phyloP scores from a whole-genome alignment of 1,140 invertebrate genomes.

The Idris sp. region DNA sequence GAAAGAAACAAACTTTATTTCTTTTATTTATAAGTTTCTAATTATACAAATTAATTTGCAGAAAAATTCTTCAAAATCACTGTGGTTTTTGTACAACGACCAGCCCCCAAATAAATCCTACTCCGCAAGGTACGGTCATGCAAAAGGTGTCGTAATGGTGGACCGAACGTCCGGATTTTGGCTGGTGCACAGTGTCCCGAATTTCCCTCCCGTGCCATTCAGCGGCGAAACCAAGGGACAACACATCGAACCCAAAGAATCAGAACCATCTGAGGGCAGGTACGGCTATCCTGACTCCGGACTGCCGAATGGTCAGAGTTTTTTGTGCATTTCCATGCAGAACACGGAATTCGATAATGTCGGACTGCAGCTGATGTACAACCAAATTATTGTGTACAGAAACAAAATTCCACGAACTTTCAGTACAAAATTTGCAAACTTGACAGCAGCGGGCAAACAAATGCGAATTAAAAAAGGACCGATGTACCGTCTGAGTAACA shows the following conservation, averaged over 20 bases:
- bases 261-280: conserved; percentile 66
- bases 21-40: neutral
- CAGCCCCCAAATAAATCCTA: conserved; percentile 83
- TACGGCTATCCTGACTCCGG: conserved; percentile 89
- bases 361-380: conserved; percentile 86
- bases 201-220: conserved; percentile 83
- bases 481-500: conserved; percentile 80
- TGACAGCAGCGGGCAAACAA: conserved; percentile 82
- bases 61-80: conserved; percentile 64
- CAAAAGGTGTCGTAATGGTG: conserved; percentile 90
- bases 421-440: conserved; percentile 78
- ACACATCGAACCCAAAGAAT: conserved; percentile 7
- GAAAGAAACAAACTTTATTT: no score
- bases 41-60: conserved; percentile 29
- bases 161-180: conserved; percentile 87
- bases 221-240: conserved; percentile 56
- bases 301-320: conserved; percentile 88
- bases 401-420: conserved; percentile 80
- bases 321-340: conserved; percentile 89
- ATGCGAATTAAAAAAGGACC: conserved; percentile 81
- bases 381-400: conserved; percentile 85
- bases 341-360: conserved; percentile 83
- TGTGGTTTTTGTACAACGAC: conserved; percentile 91
- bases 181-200: conserved; percentile 94
- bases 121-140: conserved; percentile 83